phyloP scores from a whole-genome alignment of 2,888 invertebrate genomes.

The Julus scanicus region DNA sequence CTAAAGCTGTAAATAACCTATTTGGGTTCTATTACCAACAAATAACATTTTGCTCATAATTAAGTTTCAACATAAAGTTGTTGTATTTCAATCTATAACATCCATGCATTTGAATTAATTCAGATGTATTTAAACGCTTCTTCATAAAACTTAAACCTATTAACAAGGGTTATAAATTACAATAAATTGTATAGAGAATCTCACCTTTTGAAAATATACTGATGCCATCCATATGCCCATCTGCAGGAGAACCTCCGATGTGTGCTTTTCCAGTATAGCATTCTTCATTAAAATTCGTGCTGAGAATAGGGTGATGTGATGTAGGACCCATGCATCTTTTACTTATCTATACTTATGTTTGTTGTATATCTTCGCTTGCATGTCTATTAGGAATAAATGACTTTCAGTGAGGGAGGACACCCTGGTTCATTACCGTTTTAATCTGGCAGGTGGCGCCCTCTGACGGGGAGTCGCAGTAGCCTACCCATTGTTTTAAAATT shows the following conservation, averaged over 20 bases:
- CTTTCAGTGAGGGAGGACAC: background rate
- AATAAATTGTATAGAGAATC: background rate
- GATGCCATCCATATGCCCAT: background rate
- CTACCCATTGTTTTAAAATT: constrained; percentile 28
- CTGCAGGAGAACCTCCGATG: background rate
- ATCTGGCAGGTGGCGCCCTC: constrained; percentile 21
- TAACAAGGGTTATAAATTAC: too few species aligned
- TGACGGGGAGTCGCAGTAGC: background rate
- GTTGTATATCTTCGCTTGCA: background rate
- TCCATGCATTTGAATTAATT: too few species aligned
- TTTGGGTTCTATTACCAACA: too few species aligned
- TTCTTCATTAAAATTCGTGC: background rate
- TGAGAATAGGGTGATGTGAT: background rate
- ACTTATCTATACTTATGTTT: background rate
- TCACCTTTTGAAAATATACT: background rate
- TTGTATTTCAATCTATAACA: too few species aligned
- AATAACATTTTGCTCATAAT: too few species aligned
- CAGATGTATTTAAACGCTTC: too few species aligned
- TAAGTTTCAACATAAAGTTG: too few species aligned
- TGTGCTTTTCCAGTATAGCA: background rate
- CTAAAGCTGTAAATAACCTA: too few species aligned
- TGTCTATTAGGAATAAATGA: constrained; percentile 2
- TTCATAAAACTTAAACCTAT: too few species aligned
- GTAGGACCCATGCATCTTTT: background rate
- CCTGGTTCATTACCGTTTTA: constrained; percentile 9